Evolutionary conservation across 2,797 vertebrate genomes (phyloP).

Genomic region (Odontamblyopus lacepedii): DNA sequence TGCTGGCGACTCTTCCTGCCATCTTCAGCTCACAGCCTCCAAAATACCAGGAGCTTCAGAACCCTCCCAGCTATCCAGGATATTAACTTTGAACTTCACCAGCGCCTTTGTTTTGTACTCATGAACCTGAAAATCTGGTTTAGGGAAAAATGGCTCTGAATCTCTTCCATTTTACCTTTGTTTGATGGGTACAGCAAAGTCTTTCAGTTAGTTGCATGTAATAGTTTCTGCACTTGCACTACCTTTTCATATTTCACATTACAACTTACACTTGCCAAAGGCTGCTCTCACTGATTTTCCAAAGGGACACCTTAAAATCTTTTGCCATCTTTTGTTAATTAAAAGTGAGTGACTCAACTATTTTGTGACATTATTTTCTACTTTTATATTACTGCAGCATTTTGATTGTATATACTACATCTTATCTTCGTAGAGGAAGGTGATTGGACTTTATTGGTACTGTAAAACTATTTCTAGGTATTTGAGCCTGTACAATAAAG

Average conservation of each 20-base stretch:
- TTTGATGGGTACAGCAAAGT: neutral
- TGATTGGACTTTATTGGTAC: neutral
- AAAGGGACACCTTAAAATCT: neutral
- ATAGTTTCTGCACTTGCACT: neutral
- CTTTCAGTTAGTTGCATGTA: neutral
- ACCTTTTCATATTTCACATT: neutral
- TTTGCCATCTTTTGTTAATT: neutral
- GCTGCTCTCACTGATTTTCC: neutral
- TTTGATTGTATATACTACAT: neutral
- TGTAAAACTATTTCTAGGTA: too few species aligned
- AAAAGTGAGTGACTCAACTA: too few species aligned
- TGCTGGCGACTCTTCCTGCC: slow-evolving; percentile 39
- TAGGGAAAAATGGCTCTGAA: neutral
- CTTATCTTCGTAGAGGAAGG: neutral
- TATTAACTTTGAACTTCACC: slow-evolving; percentile 1
- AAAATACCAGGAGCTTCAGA: slow-evolving; percentile 39
- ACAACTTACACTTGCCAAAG: neutral
- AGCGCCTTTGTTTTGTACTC: neutral
- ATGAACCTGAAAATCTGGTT: neutral
- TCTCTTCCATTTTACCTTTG: neutral
- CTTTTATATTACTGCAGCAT: neutral
- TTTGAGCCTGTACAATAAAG: neutral
- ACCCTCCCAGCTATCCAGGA: slow-evolving; percentile 1
- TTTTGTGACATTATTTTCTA: neutral
- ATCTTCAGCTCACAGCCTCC: slow-evolving; percentile 38